Conservation (phyloP, 1,140 invertebrate genomes). For the Eufriesea mexicana region DNA sequence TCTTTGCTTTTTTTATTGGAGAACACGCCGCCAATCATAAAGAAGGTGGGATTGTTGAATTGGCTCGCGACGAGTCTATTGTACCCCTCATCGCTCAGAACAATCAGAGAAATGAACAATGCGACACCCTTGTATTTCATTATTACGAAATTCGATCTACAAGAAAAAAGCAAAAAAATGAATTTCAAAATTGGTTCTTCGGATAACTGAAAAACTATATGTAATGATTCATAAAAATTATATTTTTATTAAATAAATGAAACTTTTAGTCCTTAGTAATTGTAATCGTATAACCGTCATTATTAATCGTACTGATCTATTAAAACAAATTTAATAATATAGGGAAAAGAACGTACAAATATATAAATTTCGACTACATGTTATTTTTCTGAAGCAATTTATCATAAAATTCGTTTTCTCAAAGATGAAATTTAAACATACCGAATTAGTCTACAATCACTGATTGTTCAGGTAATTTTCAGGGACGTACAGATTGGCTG, state of each 20-base stretch:
- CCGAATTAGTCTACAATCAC: not conserved
- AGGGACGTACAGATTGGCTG: not conserved
- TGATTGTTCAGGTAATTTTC: slow-evolving; percentile 15
- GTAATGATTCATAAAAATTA: not conserved
- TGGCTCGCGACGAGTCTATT: slow-evolving; percentile 36
- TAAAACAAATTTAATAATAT: not conserved
- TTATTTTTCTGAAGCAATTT: not conserved
- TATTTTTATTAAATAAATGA: not conserved
- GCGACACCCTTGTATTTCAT: slow-evolving; percentile 25
- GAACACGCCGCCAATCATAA: slow-evolving; percentile 95
- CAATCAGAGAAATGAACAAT: slow-evolving; percentile 53
- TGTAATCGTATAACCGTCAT: not conserved
- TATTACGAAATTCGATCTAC: slow-evolving; percentile 35
- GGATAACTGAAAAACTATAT: not conserved
- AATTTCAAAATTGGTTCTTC: not conserved
- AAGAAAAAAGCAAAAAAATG: too few relatives aligned
- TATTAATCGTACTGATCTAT: not conserved
- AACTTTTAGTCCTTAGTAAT: not conserved
- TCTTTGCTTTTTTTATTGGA: slow-evolving; percentile 89
- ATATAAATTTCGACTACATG: not conserved
- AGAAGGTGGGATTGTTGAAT: slow-evolving; percentile 86
- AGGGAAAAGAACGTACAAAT: too few relatives aligned
- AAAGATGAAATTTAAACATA: slow-evolving; percentile 28
- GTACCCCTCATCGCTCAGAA: slow-evolving; percentile 41
- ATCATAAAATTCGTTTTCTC: not conserved